These are phyloP conservation scores for Apteryx owenii DNA, from an alignment of 2,113 vertebrate species.

Conservation along the genomic window DNA sequence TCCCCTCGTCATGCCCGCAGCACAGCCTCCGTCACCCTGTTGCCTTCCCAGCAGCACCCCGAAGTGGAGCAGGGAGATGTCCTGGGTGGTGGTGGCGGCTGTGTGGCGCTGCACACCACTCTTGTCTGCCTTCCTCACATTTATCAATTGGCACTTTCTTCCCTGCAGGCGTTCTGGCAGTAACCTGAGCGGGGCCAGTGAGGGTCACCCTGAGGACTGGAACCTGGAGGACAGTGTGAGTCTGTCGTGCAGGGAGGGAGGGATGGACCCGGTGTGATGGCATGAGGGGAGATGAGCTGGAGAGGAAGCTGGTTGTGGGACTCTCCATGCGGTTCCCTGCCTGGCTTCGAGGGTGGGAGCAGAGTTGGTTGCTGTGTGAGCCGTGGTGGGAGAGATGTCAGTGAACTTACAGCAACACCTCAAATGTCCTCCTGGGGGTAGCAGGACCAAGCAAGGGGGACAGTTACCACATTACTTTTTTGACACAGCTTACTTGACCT, in stretches of 20 bases:
- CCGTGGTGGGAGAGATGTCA: fast-evolving
- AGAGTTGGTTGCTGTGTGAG: not conserved
- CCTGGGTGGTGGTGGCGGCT: not conserved
- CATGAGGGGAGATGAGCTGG: not conserved
- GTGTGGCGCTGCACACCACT: not conserved
- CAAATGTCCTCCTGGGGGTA: not conserved
- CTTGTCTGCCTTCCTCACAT: not conserved
- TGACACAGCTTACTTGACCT: not conserved
- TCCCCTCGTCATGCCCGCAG: fast-evolving
- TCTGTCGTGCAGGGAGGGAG: fast-evolving
- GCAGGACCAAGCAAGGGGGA: not conserved
- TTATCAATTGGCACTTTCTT: not conserved
- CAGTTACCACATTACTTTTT: fast-evolving
- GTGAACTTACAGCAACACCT: not conserved
- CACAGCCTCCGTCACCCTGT: fast-evolving
- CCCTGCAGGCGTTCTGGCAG: slow-evolving; percentile 86
- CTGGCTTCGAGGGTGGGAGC: fast-evolving
- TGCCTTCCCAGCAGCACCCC: not conserved
- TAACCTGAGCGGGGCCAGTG: slow-evolving; percentile 87
- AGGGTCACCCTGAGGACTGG: slow-evolving; percentile 88
- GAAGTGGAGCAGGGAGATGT: not conserved
- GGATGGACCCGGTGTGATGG: fast-evolving
- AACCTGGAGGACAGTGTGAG: slow-evolving; percentile 89
- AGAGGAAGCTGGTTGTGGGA: not conserved
- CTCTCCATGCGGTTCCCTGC: fast-evolving